Evolutionary conservation across 1,140 invertebrate species (phyloP).

Genomic region (Papilio polyxenes): DNA sequence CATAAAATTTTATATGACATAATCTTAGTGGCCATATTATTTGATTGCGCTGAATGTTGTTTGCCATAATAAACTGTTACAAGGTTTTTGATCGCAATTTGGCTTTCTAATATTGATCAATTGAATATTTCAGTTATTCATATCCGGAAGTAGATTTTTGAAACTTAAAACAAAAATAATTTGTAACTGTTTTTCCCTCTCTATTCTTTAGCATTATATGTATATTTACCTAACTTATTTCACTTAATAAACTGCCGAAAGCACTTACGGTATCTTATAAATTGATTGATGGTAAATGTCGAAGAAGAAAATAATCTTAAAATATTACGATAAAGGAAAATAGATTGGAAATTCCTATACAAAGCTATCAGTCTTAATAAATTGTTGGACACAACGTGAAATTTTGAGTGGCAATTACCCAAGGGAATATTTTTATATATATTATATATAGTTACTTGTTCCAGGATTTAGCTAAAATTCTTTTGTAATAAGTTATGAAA

Average conservation of each 20-base stretch:
- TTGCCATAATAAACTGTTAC: background rate
- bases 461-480: background rate
- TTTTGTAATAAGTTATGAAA: no score
- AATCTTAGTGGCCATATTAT: constrained; percentile 46
- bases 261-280: constrained; percentile 30
- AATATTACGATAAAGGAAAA: constrained; percentile 39
- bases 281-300: constrained; percentile 30
- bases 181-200: background rate
- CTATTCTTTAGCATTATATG: background rate
- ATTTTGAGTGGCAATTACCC: constrained; percentile 47
- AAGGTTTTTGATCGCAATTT: constrained; percentile 1
- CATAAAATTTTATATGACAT: constrained; percentile 53
- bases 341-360: constrained; percentile 43
- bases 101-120: background rate
- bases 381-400: constrained; percentile 46
- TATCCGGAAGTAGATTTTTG: background rate
- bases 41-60: constrained; percentile 43
- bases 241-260: constrained; percentile 29
- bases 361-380: constrained; percentile 55
- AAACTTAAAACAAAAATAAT: background rate
- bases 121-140: constrained; percentile 21
- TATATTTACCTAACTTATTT: background rate
- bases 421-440: constrained; percentile 32
- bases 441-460: background rate
- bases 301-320: constrained; percentile 39